phyloP scores from a whole-genome alignment of 2,113 vertebrate genomes.

The Saccopteryx leptura region DNA sequence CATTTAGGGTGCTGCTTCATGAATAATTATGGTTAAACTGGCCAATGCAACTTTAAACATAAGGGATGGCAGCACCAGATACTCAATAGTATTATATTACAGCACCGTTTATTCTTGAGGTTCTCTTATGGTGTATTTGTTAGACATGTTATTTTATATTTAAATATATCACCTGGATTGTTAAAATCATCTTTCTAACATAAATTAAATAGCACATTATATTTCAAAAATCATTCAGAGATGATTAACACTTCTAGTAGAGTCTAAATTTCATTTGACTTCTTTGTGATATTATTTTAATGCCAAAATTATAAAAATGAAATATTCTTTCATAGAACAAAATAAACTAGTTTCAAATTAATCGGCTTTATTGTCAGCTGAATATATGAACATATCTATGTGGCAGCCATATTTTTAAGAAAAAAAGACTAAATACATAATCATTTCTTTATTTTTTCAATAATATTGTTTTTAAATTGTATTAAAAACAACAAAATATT shows the following conservation, averaged over 20 bases:
- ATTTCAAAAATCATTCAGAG: neutral
- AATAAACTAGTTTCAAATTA: neutral
- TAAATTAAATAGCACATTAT: neutral
- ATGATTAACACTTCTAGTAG: neutral
- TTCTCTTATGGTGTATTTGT: neutral
- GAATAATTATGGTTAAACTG: neutral
- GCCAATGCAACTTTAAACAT: neutral
- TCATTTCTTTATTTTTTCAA: neutral
- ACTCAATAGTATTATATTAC: too few relatives aligned
- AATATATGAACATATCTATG: neutral
- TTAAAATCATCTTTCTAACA: constrained; percentile 11
- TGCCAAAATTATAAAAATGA: neutral
- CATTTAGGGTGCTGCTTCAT: neutral
- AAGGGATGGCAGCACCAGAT: neutral
- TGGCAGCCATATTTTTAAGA: neutral
- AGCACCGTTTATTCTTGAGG: neutral
- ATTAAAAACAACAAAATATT: neutral
- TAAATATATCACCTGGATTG: neutral
- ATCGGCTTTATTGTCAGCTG: neutral
- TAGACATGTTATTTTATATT: neutral
- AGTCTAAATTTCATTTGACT: neutral
- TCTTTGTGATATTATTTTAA: neutral
- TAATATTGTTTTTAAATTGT: neutral
- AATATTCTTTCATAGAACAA: neutral
- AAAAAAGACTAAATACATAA: constrained; percentile 33